These are phyloP conservation scores for Ormyrus thymus DNA, from an alignment of 2,888 invertebrate species.

Conservation along the genomic window DNA sequence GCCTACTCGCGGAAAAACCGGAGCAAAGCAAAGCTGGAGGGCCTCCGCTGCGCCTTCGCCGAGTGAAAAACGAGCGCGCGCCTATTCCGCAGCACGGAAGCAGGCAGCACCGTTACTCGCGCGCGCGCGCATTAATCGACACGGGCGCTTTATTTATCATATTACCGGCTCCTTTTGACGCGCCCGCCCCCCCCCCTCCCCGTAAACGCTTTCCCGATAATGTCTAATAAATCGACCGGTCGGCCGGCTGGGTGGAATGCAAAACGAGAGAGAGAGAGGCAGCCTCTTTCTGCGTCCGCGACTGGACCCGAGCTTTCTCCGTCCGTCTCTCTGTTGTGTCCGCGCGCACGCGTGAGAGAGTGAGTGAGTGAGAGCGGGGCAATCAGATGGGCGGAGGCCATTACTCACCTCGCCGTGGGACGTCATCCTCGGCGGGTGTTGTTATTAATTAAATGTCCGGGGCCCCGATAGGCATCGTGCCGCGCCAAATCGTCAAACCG, in stretches of 20 bases:
- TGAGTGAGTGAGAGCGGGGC: conserved; percentile 46
- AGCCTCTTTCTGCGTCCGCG: conserved; percentile 53
- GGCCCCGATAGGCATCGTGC: conserved; percentile 68
- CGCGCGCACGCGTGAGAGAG: neutral
- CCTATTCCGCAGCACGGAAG: conserved; percentile 34
- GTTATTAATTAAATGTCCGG: conserved; percentile 73
- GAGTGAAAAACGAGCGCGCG: conserved; percentile 43
- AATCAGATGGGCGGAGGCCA: conserved; percentile 72
- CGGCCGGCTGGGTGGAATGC: conserved; percentile 25
- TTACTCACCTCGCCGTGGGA: conserved; percentile 70
- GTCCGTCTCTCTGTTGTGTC: conserved; percentile 33
- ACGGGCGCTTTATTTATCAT: conserved; percentile 45
- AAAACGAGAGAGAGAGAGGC: neutral
- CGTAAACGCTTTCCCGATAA: conserved; percentile 44
- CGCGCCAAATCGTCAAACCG: conserved; percentile 64
- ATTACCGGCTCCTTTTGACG: conserved; percentile 20
- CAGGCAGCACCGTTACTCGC: neutral
- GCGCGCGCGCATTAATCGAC: conserved; percentile 34
- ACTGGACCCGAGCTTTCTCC: conserved; percentile 32
- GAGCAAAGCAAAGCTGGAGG: too few species aligned
- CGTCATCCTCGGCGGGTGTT: conserved; percentile 70
- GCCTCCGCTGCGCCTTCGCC: neutral
- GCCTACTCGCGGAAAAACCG: too few species aligned
- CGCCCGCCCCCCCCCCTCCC: neutral
- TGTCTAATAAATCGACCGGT: conserved; percentile 51